Percentiles rank a stretch among this genome's conserved stretches.
phyloP scores from a whole-genome alignment of 2,888 invertebrate species.

The Andrena dorsata region DNA sequence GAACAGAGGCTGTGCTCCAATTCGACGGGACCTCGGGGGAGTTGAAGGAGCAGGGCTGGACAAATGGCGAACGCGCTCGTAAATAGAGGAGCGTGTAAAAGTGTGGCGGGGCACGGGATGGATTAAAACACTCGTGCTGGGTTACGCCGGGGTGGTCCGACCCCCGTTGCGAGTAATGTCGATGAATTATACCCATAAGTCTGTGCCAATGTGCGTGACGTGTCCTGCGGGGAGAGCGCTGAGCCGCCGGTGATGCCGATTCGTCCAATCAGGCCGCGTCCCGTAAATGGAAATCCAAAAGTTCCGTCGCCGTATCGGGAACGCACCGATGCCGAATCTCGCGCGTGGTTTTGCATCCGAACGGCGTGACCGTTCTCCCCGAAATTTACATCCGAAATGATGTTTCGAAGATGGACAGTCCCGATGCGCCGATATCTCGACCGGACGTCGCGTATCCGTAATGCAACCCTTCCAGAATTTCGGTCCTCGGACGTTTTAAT shows the following conservation, averaged over 20 bases:
- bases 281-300: constrained; percentile 75
- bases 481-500: neutral
- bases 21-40: constrained; percentile 45
- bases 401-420: constrained; percentile 64
- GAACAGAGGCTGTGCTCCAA: constrained; percentile 36
- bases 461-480: constrained; percentile 16
- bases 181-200: constrained; percentile 77
- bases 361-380: constrained; percentile 16
- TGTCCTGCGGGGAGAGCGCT: constrained; percentile 63
- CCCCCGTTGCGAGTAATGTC: constrained; percentile 69
- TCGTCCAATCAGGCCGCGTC: constrained; percentile 74
- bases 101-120: constrained; percentile 67
- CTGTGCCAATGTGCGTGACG: constrained; percentile 78
- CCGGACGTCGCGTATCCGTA: neutral
- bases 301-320: constrained; percentile 63
- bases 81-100: constrained; percentile 66
- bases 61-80: constrained; percentile 44
- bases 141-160: constrained; percentile 54
- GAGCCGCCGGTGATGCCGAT: constrained; percentile 66
- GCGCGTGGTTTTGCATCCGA: constrained; percentile 41
- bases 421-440: constrained; percentile 29
- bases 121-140: constrained; percentile 69
- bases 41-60: constrained; percentile 24
- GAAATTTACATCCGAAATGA: constrained; percentile 65
- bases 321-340: constrained; percentile 40